Evolutionary conservation across 2,113 vertebrate species (phyloP).

Genomic region (Mustelus asterias): DNA sequence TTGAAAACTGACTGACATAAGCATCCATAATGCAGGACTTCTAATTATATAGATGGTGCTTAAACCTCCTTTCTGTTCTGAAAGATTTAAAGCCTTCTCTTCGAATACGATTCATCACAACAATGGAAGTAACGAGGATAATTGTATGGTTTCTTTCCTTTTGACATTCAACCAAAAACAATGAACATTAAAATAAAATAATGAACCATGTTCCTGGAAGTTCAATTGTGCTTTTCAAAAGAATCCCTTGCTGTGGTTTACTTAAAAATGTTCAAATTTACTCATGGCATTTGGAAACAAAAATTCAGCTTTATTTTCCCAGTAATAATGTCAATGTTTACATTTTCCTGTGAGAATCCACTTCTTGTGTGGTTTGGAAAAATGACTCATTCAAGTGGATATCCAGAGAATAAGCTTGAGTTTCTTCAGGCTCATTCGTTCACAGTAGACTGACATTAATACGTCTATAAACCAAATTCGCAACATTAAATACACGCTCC

Average conservation of each 20-base stretch:
- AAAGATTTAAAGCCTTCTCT: not conserved
- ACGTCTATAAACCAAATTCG: not conserved
- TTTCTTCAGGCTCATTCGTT: not conserved
- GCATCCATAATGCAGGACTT: not conserved
- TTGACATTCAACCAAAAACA: not conserved
- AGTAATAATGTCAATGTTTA: not conserved
- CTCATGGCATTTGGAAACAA: not conserved
- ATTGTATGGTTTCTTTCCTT: not conserved
- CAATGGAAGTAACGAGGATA: not conserved
- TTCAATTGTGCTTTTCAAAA: not conserved
- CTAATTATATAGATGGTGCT: not conserved
- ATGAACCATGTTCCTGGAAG: not conserved
- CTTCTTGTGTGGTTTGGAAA: not conserved
- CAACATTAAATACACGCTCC: not conserved
- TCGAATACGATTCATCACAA: not conserved
- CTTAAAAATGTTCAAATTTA: not conserved
- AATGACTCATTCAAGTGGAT: not conserved
- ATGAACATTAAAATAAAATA: not conserved
- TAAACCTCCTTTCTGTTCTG: not conserved
- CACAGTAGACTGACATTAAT: not conserved
- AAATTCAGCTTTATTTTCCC: not conserved
- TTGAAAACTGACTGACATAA: not conserved
- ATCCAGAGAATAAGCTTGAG: not conserved
- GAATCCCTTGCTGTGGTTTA: not conserved
- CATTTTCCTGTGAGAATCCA: constrained; percentile 3